Evolutionary conservation across 2,888 invertebrate species (phyloP).

Genomic region (Drosophila kambysellisi): DNA sequence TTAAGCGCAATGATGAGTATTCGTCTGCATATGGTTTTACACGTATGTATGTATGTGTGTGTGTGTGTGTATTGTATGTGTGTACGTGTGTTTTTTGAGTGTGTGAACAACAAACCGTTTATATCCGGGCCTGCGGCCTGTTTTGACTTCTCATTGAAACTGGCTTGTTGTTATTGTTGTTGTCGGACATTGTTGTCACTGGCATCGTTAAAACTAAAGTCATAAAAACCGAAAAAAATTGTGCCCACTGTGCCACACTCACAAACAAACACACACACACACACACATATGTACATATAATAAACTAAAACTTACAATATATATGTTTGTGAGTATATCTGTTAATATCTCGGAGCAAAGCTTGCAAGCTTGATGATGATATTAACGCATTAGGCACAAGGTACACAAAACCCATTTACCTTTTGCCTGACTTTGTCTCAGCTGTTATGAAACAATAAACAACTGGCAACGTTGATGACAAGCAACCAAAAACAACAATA

Average conservation of each 20-base stretch:
- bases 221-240: slow-evolving; percentile 68
- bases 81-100: slow-evolving; percentile 29
- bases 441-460: slow-evolving; percentile 79
- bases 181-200: slow-evolving; percentile 56
- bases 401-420: slow-evolving; percentile 79
- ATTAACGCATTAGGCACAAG: slow-evolving; percentile 80
- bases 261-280: slow-evolving; percentile 15
- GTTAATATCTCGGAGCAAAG: slow-evolving; percentile 36
- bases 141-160: slow-evolving; percentile 80
- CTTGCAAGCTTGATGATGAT: slow-evolving; percentile 67
- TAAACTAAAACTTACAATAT: slow-evolving; percentile 25
- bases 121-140: slow-evolving; percentile 80
- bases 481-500: slow-evolving; percentile 40
- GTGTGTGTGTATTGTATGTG: slow-evolving; percentile 1
- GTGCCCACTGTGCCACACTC: slow-evolving; percentile 56
- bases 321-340: slow-evolving; percentile 19
- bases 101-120: slow-evolving; percentile 74
- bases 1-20: slow-evolving; percentile 72
- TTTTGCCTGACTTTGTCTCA: slow-evolving; percentile 67
- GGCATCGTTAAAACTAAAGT: slow-evolving; percentile 71
- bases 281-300: slow-evolving; percentile 10
- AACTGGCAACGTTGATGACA: slow-evolving; percentile 63
- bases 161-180: slow-evolving; percentile 42
- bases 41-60: slow-evolving; percentile 1
- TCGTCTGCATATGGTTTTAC: slow-evolving; percentile 41